phyloP scores from a whole-genome alignment of 1,140 invertebrate species.

The Cotesia glomerata region DNA sequence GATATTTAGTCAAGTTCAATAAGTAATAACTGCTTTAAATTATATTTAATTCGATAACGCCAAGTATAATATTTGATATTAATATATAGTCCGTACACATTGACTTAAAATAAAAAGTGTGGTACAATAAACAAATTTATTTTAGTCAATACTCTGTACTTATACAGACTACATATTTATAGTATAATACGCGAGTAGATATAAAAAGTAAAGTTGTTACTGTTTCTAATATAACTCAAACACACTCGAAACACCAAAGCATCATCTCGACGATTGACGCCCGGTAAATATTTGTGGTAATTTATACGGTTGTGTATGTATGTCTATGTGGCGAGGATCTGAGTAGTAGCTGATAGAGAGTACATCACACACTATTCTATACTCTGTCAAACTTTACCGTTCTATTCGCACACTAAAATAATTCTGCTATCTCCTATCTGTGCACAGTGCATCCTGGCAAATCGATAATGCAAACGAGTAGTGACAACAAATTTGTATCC shows the following conservation, averaged over 20 bases:
- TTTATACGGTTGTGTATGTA: slow-evolving; percentile 37
- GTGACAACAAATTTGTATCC: slow-evolving; percentile 28
- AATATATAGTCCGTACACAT: no score
- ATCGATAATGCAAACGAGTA: slow-evolving; percentile 24
- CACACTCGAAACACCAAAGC: slow-evolving; percentile 36
- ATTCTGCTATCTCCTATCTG: no score
- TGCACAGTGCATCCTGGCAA: background rate
- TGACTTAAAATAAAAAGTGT: no score
- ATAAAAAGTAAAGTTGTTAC: slow-evolving; percentile 40
- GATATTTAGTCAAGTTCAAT: no score
- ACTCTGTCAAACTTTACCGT: background rate
- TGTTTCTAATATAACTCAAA: slow-evolving; percentile 38
- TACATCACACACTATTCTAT: slow-evolving; percentile 23
- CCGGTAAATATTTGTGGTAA: slow-evolving; percentile 44
- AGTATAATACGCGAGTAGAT: background rate
- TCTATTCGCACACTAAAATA: no score
- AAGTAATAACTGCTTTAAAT: no score
- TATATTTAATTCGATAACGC: no score
- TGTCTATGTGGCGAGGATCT: slow-evolving; percentile 2
- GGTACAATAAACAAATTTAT: no score
- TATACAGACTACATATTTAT: no score
- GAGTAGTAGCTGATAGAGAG: no score
- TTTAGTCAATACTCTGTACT: no score
- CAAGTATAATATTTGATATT: no score
- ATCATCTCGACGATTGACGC: slow-evolving; percentile 39